A percentile compares a stretch with the other conserved stretches of the same genome.
phyloP scores from a whole-genome alignment of 1,140 invertebrate genomes.

The Pseudomyrmex gracilis region DNA sequence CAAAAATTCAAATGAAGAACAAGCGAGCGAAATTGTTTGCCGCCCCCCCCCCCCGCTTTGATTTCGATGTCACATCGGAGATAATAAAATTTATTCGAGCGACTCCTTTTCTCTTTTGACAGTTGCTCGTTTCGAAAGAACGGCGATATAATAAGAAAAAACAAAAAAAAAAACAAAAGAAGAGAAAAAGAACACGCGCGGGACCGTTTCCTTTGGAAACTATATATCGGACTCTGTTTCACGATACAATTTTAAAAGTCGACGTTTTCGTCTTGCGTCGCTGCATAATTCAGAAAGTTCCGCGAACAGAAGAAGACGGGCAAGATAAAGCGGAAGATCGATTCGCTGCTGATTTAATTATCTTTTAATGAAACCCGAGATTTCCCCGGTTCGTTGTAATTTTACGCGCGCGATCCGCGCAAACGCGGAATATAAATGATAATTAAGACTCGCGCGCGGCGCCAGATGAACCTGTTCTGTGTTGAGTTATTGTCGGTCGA shows the following conservation, averaged over 20 bases:
- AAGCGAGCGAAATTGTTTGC: constrained; percentile 10
- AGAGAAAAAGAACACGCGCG: constrained; percentile 13
- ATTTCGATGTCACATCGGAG: constrained; percentile 26
- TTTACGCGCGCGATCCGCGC: constrained; percentile 41
- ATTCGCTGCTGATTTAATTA: constrained; percentile 61
- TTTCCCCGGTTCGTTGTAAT: constrained; percentile 42
- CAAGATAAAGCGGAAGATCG: constrained; percentile 45
- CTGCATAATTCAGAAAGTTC: constrained; percentile 60
- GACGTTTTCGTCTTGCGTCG: constrained; percentile 29
- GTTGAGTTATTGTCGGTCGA: constrained; percentile 30
- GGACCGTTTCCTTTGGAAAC: constrained; percentile 16
- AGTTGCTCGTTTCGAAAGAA: constrained; percentile 28
- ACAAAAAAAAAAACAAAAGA: too few relatives aligned
- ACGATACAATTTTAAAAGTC: constrained; percentile 60
- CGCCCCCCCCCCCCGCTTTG: neutral
- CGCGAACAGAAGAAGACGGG: constrained; percentile 40
- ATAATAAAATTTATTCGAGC: constrained; percentile 39
- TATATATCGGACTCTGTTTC: constrained; percentile 30
- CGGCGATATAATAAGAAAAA: constrained; percentile 34
- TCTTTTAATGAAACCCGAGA: constrained; percentile 60
- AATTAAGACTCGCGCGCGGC: constrained; percentile 56
- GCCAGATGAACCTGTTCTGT: constrained; percentile 44
- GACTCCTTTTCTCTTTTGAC: constrained; percentile 13
- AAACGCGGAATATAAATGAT: constrained; percentile 56
- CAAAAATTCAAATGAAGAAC: constrained; percentile 11